Percentiles rank a stretch among this genome's conserved stretches.
These are phyloP conservation scores for Ammospiza maritima DNA, from an alignment of 2,797 vertebrate species.

Conservation along the genomic window DNA sequence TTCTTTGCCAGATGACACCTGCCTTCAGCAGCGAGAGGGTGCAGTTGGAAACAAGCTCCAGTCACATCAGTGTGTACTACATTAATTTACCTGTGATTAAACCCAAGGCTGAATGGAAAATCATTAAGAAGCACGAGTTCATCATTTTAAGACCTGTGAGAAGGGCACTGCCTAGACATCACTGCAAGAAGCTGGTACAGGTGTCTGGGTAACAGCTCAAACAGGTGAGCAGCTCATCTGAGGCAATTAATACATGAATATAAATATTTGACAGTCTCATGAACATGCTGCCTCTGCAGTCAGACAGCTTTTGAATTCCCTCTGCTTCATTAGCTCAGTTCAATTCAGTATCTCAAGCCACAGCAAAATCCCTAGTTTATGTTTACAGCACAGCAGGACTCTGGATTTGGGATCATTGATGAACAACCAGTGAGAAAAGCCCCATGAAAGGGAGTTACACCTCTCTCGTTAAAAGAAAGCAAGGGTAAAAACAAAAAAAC, in stretches of 20 bases:
- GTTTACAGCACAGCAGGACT: background rate
- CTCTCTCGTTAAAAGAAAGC: background rate
- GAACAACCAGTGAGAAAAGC: background rate
- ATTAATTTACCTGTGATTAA: background rate
- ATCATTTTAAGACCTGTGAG: background rate
- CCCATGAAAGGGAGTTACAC: background rate
- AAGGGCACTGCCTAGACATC: background rate
- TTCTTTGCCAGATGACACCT: background rate
- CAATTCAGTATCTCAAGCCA: background rate
- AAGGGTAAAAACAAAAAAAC: background rate
- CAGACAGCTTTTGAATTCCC: background rate
- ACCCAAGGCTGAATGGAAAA: background rate
- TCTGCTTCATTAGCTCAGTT: background rate
- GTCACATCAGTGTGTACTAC: background rate
- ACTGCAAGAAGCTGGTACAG: background rate
- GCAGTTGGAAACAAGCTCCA: background rate
- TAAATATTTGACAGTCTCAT: background rate
- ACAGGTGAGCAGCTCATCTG: background rate
- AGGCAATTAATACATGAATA: background rate
- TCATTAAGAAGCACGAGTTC: background rate
- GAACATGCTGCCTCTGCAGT: background rate
- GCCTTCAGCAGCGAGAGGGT: background rate
- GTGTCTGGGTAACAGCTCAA: background rate
- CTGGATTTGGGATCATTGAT: background rate
- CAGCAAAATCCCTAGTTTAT: background rate